Conservation (phyloP, 1,140 invertebrate genomes). For the Eumaeus atala region DNA sequence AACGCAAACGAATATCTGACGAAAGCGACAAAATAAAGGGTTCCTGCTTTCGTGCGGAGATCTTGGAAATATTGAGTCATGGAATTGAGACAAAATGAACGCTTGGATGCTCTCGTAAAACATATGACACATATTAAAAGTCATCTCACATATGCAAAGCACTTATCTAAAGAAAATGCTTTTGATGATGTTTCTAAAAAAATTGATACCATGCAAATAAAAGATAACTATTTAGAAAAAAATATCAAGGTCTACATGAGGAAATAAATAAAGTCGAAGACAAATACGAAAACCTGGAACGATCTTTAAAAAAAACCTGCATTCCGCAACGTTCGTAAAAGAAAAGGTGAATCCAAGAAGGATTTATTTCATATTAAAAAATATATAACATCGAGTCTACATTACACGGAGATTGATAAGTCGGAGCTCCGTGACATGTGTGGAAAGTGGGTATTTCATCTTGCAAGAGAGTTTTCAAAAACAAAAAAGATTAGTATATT, state of each 20-base stretch:
- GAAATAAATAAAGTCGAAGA: not conserved
- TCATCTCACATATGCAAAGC: no score
- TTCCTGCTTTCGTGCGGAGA: no score
- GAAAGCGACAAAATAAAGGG: no score
- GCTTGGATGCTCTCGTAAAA: no score
- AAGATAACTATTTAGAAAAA: not conserved
- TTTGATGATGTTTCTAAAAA: no score
- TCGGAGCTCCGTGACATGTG: not conserved
- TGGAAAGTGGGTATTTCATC: not conserved
- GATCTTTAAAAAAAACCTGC: not conserved
- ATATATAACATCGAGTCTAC: not conserved
- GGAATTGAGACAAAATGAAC: no score
- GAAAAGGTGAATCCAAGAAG: not conserved
- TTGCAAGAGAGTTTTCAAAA: no score
- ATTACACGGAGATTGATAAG: conserved; percentile 2
- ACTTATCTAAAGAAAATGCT: no score
- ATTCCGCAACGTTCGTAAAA: not conserved
- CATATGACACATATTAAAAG: no score
- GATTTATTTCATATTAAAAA: not conserved
- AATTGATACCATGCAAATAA: not conserved
- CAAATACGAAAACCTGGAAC: not conserved
- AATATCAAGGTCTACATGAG: not conserved
- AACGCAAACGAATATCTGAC: no score
- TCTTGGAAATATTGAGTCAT: no score
- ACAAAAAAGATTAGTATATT: no score